phyloP scores from a whole-genome alignment of 1,140 invertebrate species.

The Dinoponera quadriceps region DNA sequence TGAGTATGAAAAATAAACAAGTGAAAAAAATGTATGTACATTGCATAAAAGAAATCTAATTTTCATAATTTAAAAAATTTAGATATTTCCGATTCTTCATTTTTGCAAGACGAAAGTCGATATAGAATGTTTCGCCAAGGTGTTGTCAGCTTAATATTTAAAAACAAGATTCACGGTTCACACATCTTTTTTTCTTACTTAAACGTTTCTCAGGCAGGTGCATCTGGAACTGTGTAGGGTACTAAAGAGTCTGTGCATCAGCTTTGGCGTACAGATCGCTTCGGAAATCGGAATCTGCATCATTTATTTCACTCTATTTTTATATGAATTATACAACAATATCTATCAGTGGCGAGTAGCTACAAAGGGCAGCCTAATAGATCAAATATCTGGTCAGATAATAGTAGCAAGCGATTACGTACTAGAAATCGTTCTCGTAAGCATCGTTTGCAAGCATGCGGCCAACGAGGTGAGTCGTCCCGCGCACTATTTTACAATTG shows the following conservation, averaged over 20 bases:
- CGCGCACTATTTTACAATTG: too few species aligned
- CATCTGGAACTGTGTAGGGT: slow-evolving; percentile 61
- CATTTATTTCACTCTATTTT: neutral
- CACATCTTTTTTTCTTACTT: neutral
- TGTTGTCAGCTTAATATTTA: neutral
- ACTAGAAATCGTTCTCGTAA: neutral
- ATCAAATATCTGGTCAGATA: fast-evolving
- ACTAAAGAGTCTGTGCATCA: slow-evolving; percentile 13
- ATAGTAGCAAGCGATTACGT: fast-evolving
- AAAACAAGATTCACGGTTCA: neutral
- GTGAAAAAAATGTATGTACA: slow-evolving; percentile 10
- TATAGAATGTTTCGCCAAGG: neutral
- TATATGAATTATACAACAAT: slow-evolving; percentile 33
- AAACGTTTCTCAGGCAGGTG: slow-evolving; percentile 43
- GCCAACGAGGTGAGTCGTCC: too few species aligned
- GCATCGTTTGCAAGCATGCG: too few species aligned
- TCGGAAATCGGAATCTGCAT: neutral
- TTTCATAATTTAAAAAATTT: neutral
- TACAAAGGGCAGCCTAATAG: neutral
- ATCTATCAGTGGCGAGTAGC: too few species aligned
- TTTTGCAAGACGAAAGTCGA: neutral
- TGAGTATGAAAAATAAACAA: too few species aligned
- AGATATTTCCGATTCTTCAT: neutral
- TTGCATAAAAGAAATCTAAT: neutral
- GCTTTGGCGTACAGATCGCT: slow-evolving; percentile 35